Evolutionary conservation across 2,113 vertebrate genomes (phyloP).

Genomic region (Sigmodon hispidus): DNA sequence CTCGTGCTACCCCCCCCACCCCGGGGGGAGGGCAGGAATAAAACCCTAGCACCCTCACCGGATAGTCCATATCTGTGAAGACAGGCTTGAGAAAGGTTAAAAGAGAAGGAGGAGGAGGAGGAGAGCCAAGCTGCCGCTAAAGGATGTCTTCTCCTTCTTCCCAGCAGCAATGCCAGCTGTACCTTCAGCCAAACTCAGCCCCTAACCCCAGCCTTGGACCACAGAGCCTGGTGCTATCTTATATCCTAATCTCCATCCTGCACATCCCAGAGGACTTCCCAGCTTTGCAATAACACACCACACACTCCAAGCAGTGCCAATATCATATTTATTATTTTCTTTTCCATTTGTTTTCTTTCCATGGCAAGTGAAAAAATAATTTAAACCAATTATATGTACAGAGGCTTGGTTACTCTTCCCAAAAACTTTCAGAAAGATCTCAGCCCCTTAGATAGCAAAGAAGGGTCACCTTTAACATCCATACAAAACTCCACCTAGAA

Average conservation of each 20-base stretch:
- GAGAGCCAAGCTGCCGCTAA: background rate
- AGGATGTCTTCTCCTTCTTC: background rate
- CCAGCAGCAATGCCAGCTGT: background rate
- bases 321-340: slow-evolving; percentile 71
- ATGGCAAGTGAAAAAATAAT: slow-evolving; percentile 88
- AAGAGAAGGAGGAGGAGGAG: background rate
- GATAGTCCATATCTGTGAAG: background rate
- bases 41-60: background rate
- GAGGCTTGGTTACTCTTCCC: slow-evolving; percentile 46
- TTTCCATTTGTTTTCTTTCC: slow-evolving; percentile 77
- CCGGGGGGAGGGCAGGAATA: background rate
- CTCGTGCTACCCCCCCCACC: too few relatives aligned
- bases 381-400: slow-evolving; percentile 85
- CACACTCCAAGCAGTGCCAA: slow-evolving; percentile 4
- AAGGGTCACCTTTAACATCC: slow-evolving; percentile 59
- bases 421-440: slow-evolving; percentile 50
- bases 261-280: background rate
- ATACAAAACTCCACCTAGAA: slow-evolving; percentile 78
- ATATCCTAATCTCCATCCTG: too few relatives aligned
- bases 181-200: background rate
- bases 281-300: slow-evolving; percentile 16
- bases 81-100: background rate
- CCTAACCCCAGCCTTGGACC: background rate
- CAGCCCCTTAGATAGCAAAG: slow-evolving; percentile 49
- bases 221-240: too few relatives aligned